A percentile compares a stretch with the other conserved stretches of the same genome.
Evolutionary conservation across 2,113 vertebrate species (phyloP).

Genomic region (Lampris incognitus): DNA sequence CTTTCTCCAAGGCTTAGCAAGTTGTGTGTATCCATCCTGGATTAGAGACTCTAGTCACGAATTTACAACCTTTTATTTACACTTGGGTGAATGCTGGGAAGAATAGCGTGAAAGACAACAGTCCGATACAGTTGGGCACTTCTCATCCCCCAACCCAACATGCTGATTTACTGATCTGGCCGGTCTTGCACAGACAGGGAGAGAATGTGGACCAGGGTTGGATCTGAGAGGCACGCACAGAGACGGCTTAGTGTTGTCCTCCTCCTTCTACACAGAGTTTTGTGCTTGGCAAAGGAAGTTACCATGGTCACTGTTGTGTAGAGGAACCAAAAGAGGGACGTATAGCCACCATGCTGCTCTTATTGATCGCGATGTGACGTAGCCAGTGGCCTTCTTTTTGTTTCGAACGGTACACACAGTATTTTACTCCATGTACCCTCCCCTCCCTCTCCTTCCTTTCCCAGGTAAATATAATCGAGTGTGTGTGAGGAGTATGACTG

Average conservation of each 20-base stretch:
- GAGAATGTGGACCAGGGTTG: slow-evolving; percentile 36
- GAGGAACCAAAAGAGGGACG: slow-evolving; percentile 56
- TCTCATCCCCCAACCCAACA: slow-evolving; percentile 35
- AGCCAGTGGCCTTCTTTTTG: slow-evolving; percentile 17
- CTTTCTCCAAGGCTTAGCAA: neutral
- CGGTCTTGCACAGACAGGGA: slow-evolving; percentile 16
- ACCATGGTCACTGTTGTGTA: slow-evolving; percentile 82
- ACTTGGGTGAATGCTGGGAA: slow-evolving; percentile 36
- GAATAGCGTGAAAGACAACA: slow-evolving; percentile 46
- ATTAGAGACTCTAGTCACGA: slow-evolving; percentile 40
- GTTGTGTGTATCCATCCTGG: slow-evolving; percentile 25
- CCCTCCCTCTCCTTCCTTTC: slow-evolving; percentile 12
- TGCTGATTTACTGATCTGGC: slow-evolving; percentile 57
- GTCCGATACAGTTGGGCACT: slow-evolving; percentile 52
- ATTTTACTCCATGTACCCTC: slow-evolving; percentile 17
- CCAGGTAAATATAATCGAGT: neutral
- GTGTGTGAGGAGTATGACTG: slow-evolving; percentile 47
- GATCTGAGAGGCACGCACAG: slow-evolving; percentile 23
- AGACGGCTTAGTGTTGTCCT: slow-evolving; percentile 44
- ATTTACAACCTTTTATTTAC: slow-evolving; percentile 60
- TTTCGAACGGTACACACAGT: slow-evolving; percentile 28
- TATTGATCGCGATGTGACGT: slow-evolving; percentile 54
- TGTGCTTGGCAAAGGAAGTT: slow-evolving; percentile 74
- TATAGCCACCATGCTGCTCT: slow-evolving; percentile 58
- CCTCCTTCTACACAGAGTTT: slow-evolving; percentile 68